Base-by-base conservation (phyloP, 2,113 vertebrate genomes). In the Chaetops frenatus region DNA sequence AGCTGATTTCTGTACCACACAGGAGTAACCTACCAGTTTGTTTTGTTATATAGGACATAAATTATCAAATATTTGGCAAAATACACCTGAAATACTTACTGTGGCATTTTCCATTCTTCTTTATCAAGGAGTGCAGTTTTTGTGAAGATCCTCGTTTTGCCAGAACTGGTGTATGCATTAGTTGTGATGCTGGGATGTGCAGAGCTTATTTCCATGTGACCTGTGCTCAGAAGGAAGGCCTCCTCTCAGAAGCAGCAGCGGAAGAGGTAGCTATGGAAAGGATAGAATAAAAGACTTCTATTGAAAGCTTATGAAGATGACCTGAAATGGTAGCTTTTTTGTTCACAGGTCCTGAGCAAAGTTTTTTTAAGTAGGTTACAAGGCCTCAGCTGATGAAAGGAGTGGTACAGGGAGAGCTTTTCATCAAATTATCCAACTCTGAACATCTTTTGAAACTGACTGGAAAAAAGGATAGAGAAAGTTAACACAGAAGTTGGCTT, bases 161-260 rank as follows among this genome's bases (percentile, higher is more conserved):
- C 91, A 98, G 99, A 79, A 99, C 99, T 13, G 99, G 99, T 10
- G 99, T 99, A 27, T 99, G 99, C 91, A 99, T 99, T 95, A 99
- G 99, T 96, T 99, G 99, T 92, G 99, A 99, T 87, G 99, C 99
- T 47, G 99, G 99, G 31, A 99, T 99, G 99, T 99, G 99, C 94
- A 98, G 99, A 72, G 99, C 99, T 56, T 99, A 99, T 97, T 99
- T 99, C 94, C 99, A 99, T 5, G 99, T 99, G 74, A 99, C 99
- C 23, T 99, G 99, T 7, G 99, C 99, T 44, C 99, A 99, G 97
- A 98, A 99, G 94, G 99, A 99, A 98, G 99, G 99, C 28, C 98
- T 99, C 14, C 98, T 99, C 62, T 99, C 99, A 50, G 99, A 99
- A 98, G 99, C 99, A 56, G 99, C 99, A 50, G 99, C 99, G 1